Base-by-base conservation (phyloP, 2,888 invertebrate species). In the Acleris holmiana region DNA sequence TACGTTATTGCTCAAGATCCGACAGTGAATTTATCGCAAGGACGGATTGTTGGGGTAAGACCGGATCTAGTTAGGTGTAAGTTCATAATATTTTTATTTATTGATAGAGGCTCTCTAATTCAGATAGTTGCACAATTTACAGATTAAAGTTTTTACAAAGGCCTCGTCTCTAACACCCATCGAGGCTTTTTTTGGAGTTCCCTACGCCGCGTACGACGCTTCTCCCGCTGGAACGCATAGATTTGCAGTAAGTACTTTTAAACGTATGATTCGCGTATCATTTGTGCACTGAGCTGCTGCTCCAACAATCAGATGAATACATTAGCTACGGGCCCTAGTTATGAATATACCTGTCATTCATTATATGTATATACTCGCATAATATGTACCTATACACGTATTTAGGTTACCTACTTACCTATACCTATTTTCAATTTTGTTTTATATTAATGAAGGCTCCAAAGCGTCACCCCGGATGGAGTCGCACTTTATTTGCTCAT, bases 141-240 rank as follows among this genome's bases (percentile, higher is more conserved):
- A 96, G 96, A 93, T 95, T 15, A 95, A 94, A 87, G 93, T 95
- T 40, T 95, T 94, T 77, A 93, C 95, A 13, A 95, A 95, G 73
- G 58, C 41, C 18, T 92, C 91, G 49, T 93, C 94, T 15, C 87
- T 94, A 59, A 91, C 88, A 55, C 93, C 94, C 0, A 93, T 96
- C 5, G 95, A 95, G 83, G 95, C 95, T 57, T 97, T 94, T 83
- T 92, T 95, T 71, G 96, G 97, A 18, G 94, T 98, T 67, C 98
- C 97, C 0, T 98, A 96, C 77, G 97, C 97, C 25, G 94, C 94
- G 19, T 54, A 64, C 48, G 64, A 64, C 48, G 41, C 53, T 69
- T 94, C 97, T 15, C 97, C 97, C 0, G 79, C 95, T 55, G 96
- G 95, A n/a, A 88, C 93, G 71, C 89, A 95, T 56, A 93, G 98